These are phyloP conservation scores for Latrodectus hesperus DNA, from an alignment of 2,888 invertebrate genomes.

Conservation along the genomic window DNA sequence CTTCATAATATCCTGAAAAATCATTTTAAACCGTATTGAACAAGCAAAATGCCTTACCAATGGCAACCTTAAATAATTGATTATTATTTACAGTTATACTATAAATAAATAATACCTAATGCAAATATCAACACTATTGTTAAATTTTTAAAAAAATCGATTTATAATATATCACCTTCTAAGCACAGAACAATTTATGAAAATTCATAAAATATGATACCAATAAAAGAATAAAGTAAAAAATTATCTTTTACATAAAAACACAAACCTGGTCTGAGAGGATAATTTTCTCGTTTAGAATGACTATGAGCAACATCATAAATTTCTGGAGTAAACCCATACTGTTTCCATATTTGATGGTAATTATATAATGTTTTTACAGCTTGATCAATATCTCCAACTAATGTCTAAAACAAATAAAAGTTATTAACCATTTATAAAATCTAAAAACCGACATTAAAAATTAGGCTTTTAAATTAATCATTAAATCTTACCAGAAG, in stretches of 20 bases:
- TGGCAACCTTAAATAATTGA: no score
- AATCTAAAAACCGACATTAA: neutral
- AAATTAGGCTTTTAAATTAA: neutral
- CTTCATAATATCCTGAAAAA: no score
- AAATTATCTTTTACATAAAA: neutral
- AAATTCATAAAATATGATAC: no score
- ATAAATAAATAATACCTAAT: no score
- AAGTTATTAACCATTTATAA: slow-evolving; percentile 8
- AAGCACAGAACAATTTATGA: no score
- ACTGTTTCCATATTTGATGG: slow-evolving; percentile 96
- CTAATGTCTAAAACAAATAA: slow-evolving; percentile 75
- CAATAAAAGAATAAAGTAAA: no score
- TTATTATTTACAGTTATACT: no score
- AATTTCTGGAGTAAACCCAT: slow-evolving; percentile 98
- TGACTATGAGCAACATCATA: slow-evolving; percentile 92
- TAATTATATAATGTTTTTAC: slow-evolving; percentile 96
- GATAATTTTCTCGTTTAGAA: slow-evolving; percentile 92
- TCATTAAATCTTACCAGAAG: slow-evolving; percentile 79
- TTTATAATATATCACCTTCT: no score
- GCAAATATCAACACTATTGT: no score
- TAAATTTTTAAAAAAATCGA: no score
- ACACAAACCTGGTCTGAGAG: slow-evolving; percentile 84
- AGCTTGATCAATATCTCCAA: slow-evolving; percentile 91
- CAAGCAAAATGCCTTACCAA: no score
- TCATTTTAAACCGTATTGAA: no score